Evolutionary conservation across 30 jellyfish, hydroid and myxozoan genomes (phyloP).

Genomic region (Catostylus mosaicus): DNA sequence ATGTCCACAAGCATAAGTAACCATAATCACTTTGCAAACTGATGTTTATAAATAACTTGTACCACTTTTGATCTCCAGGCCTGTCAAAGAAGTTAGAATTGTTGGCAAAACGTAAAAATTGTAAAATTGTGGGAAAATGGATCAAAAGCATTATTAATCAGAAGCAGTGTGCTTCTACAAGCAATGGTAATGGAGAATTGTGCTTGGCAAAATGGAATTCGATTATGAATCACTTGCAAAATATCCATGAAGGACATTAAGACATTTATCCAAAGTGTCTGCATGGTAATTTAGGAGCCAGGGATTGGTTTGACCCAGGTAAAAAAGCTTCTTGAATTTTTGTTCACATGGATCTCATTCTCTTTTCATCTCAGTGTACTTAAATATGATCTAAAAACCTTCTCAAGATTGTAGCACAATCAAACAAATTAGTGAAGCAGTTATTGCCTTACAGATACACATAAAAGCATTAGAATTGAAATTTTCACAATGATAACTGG

Average conservation of each 20-base stretch:
- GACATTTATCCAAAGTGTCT: background rate
- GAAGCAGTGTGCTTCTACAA: background rate
- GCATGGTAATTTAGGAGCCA: background rate
- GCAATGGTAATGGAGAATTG: conserved; percentile 6
- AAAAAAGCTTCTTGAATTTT: no score
- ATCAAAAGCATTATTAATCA: background rate
- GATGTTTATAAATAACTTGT: no score
- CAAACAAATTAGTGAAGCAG: background rate
- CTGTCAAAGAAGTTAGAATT: no score
- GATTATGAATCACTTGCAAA: background rate
- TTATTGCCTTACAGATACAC: background rate
- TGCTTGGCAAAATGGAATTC: background rate
- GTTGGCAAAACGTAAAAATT: no score
- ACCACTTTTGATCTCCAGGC: no score
- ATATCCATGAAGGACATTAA: background rate
- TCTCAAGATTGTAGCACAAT: no score
- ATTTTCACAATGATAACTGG: background rate
- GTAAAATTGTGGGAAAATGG: no score
- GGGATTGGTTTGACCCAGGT: background rate
- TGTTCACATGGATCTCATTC: no score
- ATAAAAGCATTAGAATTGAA: background rate
- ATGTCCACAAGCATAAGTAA: no score
- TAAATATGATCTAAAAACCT: no score
- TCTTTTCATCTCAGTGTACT: no score
- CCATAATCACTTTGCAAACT: no score